Percentiles rank a stretch among this genome's conserved stretches.
Conservation (phyloP, 2,113 vertebrate genomes). For the Naja naja region DNA sequence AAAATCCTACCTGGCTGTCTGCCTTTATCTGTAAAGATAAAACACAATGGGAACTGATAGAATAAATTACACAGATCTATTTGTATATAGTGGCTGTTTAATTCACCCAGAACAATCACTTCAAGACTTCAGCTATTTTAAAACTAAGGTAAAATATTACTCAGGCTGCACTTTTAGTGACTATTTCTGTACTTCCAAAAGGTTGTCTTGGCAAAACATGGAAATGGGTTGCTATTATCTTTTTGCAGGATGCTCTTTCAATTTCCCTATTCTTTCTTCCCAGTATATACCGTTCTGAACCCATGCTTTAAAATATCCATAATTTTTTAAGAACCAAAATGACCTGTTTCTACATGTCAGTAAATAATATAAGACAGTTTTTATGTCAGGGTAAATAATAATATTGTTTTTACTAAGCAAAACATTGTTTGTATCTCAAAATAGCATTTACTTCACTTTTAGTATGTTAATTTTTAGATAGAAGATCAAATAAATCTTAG, state of each 20-base stretch:
- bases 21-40: slow-evolving; percentile 60
- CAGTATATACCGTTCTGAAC: neutral
- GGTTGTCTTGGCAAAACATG: neutral
- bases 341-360: neutral
- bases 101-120: neutral
- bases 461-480: too few species aligned
- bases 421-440: neutral
- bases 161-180: neutral
- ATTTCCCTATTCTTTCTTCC: neutral
- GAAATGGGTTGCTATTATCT: neutral
- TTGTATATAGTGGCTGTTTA: neutral
- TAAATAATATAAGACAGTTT: neutral
- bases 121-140: neutral
- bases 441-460: neutral
- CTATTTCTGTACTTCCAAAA: neutral
- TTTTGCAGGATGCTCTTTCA: neutral
- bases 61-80: neutral
- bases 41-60: neutral
- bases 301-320: neutral
- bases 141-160: neutral
- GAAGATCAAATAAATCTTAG: neutral
- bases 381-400: neutral
- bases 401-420: neutral
- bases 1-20: slow-evolving; percentile 65
- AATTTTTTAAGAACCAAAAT: neutral